Evolutionary conservation across 2,888 invertebrate genomes (phyloP), one percentile per base, ranked within the genome.

Genomic region (Calameuta idolon): DNA sequence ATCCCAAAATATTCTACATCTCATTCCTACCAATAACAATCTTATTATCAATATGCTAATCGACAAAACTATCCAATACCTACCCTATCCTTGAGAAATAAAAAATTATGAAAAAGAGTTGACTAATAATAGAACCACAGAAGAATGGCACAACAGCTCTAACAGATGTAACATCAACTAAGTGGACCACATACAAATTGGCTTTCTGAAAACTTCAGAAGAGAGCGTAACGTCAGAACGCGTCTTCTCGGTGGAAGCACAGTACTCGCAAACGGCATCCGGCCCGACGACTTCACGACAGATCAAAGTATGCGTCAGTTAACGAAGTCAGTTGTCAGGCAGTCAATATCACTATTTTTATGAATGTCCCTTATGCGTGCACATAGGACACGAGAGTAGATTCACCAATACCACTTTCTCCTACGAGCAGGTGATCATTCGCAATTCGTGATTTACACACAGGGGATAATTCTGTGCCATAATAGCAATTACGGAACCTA

Each of bases 271-370:
- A 88, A 87, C 81, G 85, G 85, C 87, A 83, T 71, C 71, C 84
- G 82, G 83, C 85, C 85, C 86, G 84, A 84, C 87, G 80, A 82
- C 86, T 84, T 77, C 85, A 87, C 84, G 81, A 55, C 9, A 55
- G 55, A 85, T 87, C 87, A 89, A 89, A 90, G 89, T 89, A 89
- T 89, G 89, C 88, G 88, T 87, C 84, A 88, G 86, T 87, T 87
- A 88, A 87, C 84, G 87, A 86, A 88, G 87, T 88, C 89, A 88
- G 85, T 87, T 88, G 87, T 87, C 86, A 83, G 85, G 86, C 87
- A 87, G 83, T 88, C 84, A 86, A 87, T 87, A 83, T 88, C 85
- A 87, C 84, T 85, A 83, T 87, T 85, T 87, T 85, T 86, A 82
- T 83, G 84, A 86, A 84, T 85, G 79, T 80, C 83, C 85, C 87